Evolutionary conservation across 2,113 vertebrate genomes (phyloP), one percentile per base, ranked within the genome.

Genomic region (Bombycilla garrulus): DNA sequence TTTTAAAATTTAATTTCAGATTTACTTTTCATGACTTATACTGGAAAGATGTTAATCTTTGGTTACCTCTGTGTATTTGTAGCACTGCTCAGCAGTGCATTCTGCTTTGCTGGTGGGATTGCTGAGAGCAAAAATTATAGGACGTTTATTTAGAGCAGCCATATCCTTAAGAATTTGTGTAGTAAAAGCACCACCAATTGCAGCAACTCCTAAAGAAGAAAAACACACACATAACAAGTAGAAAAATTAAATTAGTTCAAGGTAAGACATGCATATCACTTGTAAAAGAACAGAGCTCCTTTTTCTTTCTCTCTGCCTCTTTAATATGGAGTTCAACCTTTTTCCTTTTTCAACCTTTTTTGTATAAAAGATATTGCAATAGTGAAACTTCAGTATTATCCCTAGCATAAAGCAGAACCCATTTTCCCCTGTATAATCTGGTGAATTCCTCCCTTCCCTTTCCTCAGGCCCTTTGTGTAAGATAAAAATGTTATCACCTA

Each of bases 81-180:
- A 99, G 95, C 99, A 99, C 96, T 99, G 99, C 95, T 99, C 99
- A 62, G 99, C 99, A 28, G 99, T 99, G 88, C 99, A 99, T 93
- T 99, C 99, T 24, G 99, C 99, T 98, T 99, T 99, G 97, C 99
- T 99, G 67, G 99, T 99, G 12, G 99, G 99, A 94, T 99, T 99
- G 97, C 99, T 99, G 95, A 99, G 98, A 81, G 99, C 99, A 86
- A 99, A 99, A 97, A 99, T 99, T 87, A 99, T 98, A 11, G 99
- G 99, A 20, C 48, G 97, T 65, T 99, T 66, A 58, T 99, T 99
- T 91, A 99, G 98, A 64, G 97, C 95, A 60, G 99, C 99, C 99
- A 99, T 99, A 80, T 98, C 98, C 84, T 97, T 98, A 96, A 99
- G 98, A 95, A 99, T 99, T 80, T 98, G 96, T 93, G 99, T 94